These are phyloP conservation scores for Aurelia aurita complex sp. Pacific DNA, from an alignment of 30 jellyfish, hydroid and myxozoan genomes.

Conservation along the genomic window DNA sequence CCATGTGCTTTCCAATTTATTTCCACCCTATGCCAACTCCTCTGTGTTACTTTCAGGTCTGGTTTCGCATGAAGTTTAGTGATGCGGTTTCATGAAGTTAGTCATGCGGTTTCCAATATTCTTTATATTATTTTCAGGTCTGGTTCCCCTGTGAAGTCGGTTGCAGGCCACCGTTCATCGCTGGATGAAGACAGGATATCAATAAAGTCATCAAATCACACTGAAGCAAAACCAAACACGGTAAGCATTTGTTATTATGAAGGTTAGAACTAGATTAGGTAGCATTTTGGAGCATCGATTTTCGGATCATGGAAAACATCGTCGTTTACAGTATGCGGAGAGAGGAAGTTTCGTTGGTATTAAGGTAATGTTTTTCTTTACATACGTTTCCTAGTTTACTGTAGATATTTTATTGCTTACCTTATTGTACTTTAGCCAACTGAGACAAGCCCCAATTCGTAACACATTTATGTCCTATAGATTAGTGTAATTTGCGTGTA, in stretches of 20 bases:
- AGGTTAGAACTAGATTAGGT: neutral
- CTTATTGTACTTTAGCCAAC: neutral
- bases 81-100: too few relatives aligned
- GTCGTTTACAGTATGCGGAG: neutral
- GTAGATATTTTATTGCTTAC: neutral
- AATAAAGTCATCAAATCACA: constrained; percentile 4
- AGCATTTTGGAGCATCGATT: neutral
- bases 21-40: too few relatives aligned
- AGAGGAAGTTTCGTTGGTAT: constrained; percentile 17
- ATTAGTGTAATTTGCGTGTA: too few relatives aligned
- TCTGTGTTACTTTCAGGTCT: too few relatives aligned
- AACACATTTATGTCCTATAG: too few relatives aligned
- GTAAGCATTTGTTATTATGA: constrained; percentile 16
- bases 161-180: constrained; percentile 20
- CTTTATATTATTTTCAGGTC: constrained; percentile 11
- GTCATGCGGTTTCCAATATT: too few relatives aligned
- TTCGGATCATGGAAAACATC: neutral
- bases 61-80: too few relatives aligned
- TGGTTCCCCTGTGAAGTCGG: constrained; percentile 44
- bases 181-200: constrained; percentile 34
- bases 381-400: neutral
- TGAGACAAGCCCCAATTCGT: too few relatives aligned
- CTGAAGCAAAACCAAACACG: constrained; percentile 15
- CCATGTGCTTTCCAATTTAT: too few relatives aligned
- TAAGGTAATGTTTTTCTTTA: neutral